A percentile compares a stretch with the other conserved stretches of the same genome.
Conservation (phyloP, 2,797 vertebrate species). For the Steatocranus sp. region DNA sequence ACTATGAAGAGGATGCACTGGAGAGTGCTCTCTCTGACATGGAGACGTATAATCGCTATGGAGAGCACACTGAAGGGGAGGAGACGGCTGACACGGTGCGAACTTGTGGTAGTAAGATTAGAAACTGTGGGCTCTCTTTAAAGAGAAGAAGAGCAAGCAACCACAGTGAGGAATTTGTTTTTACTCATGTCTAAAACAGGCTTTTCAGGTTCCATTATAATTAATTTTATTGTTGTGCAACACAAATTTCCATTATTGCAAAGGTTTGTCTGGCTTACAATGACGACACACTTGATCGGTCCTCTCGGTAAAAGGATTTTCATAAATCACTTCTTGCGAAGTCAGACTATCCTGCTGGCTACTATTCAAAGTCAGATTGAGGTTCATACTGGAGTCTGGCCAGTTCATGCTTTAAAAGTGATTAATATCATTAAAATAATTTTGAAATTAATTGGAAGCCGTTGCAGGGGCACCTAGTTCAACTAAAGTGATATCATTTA, state of each 20-base stretch:
- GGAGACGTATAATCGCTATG: constrained; percentile 60
- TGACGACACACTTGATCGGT: not conserved
- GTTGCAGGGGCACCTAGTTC: not conserved
- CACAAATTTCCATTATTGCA: not conserved
- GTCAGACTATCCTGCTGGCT: not conserved
- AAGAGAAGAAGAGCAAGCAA: not conserved
- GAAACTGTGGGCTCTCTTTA: not conserved
- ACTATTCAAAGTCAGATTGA: not conserved
- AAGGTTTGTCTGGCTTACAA: not conserved
- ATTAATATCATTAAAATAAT: not conserved
- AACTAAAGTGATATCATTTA: not conserved
- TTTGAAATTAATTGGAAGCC: not conserved
- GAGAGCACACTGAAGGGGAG: constrained; percentile 72
- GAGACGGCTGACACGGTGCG: constrained; percentile 83
- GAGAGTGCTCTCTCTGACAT: constrained; percentile 76
- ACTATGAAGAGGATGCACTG: constrained; percentile 87
- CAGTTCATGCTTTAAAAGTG: not conserved
- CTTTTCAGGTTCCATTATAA: not conserved
- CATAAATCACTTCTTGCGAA: not conserved
- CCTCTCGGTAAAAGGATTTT: not conserved
- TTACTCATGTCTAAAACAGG: not conserved
- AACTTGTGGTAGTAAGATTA: constrained; percentile 74
- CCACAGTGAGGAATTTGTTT: not conserved
- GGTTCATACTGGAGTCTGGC: not conserved
- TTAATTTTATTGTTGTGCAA: not conserved